Evolutionary conservation across 1,140 invertebrate genomes (phyloP), one percentile per base, ranked within the genome.

Genomic region (Leguminivora glycinivorella): DNA sequence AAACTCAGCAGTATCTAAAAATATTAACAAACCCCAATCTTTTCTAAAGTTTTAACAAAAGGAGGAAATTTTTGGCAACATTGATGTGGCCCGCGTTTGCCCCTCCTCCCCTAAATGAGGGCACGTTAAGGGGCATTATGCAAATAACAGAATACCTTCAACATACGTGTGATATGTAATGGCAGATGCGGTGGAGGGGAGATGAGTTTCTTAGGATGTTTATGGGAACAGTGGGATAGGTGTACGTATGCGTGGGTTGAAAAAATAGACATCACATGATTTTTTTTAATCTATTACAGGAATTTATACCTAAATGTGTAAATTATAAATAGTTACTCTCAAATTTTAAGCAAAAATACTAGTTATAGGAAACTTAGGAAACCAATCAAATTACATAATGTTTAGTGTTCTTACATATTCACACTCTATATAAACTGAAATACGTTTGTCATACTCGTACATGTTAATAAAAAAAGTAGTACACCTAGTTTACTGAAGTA

Each of bases 161-260:
- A 34, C 58, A 34, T 63, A 63, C 26, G 58, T 19, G 31, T 63
- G 26, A 63, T 26, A 25, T 60, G 24, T 63, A 63, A 63, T 63
- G 58, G 58, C 58, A 29, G 25, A 29, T 17, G 58, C 26, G 25
- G 25, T 31, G 31, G 58, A 34, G 58, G 58, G 31, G 31, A 63
- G 29, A 34, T 63, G 58, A 63, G 58, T 31, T 63, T n/a, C 26
- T 63, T 29, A 25, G 3, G 0, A 63, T 63, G 31, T 63, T 63
- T 63, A 63, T 63, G 58, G 29, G 3, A 17, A 29, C 14, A 34
- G 4, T 29, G 5, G 4, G 14, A 31, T 19, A 63, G 25, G 56
- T 58, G 19, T 24, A 2, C 17, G 0, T 29, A 17, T 47, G 7
- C 43, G 14, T 47, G n/a, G n/a, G 6, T 47, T 10, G 9, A 43